Evolutionary conservation across 2,888 invertebrate genomes (phyloP), one percentile per base, ranked within the genome.

Genomic region (Polymixis flavicincta): DNA sequence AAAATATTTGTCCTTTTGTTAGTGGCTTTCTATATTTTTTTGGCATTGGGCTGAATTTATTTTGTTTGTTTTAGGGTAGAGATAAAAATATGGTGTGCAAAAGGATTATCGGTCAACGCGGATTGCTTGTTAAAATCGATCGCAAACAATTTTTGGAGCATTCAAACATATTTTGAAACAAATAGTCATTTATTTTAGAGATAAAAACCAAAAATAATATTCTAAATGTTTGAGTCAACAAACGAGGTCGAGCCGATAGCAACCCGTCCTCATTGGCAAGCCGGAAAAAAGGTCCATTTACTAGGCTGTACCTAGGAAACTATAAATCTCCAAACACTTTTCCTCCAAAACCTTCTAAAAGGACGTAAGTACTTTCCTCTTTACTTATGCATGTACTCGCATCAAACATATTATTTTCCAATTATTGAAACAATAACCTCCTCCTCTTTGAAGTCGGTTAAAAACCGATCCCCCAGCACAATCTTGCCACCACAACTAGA

Each of bases 1-100:
- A 88, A 87, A 84, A 87, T 89, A 88, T 89, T 89, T 84, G 79
- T 66, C 75, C 64, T 78, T 73, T 79, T 72, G 69, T 66, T 45
- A 66, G 76, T 83, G 64, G 73, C 3, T 71, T 74, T 71, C 5
- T 32, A 71, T 74, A 72, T 78, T 66, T 81, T 71, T 76, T 70
- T 67, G 59, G 17, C 25, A 76, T 76, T 74, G 65, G 14, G 28
- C 54, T 71, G 55, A 69, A 76, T 84, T 70, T 76, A 45, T 80
- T 70, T 72, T 68, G 61, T 61, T 32, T 55, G 22, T 54, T 32
- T 76, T 54, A 52, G 32, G 14, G 25, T n/a, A 71, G 2, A 57
- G 13, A 60, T 71, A 54, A 32, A 82, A 66, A 71, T 74, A 71
- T 66, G 59, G 54, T 66, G n/a, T 55, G 52, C 22, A 11, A 71